These are phyloP conservation scores for Turritopsis rubra DNA, from an alignment of 30 jellyfish, hydroid and myxozoan genomes.

Conservation along the genomic window DNA sequence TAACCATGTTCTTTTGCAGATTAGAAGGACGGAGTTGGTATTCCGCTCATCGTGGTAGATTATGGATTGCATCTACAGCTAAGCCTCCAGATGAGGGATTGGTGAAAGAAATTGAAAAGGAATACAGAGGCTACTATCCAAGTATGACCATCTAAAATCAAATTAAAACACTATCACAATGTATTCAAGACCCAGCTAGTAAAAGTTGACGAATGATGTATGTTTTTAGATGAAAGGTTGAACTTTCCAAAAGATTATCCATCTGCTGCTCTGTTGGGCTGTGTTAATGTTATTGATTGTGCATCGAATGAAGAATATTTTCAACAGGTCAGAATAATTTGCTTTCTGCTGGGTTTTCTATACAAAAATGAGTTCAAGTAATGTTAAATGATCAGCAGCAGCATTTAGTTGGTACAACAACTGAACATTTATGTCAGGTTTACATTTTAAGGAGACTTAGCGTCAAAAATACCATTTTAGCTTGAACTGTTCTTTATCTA, in stretches of 20 bases:
- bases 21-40: slow-evolving; percentile 98
- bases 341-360: neutral
- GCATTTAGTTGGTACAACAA: neutral
- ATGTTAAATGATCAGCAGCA: neutral
- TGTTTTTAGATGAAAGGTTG: slow-evolving; percentile 17
- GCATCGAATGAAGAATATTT: slow-evolving; percentile 71
- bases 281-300: slow-evolving; percentile 91
- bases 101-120: slow-evolving; percentile 47
- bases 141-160: neutral
- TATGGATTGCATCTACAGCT: slow-evolving; percentile 98
- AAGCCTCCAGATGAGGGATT: slow-evolving; percentile 62
- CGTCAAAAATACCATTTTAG: too few species aligned
- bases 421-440: too few species aligned
- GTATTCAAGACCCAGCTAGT: neutral
- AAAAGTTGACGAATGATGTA: neutral
- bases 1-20: too few species aligned
- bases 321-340: slow-evolving; percentile 40
- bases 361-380: neutral
- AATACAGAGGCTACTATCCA: slow-evolving; percentile 41
- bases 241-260: slow-evolving; percentile 93
- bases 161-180: neutral
- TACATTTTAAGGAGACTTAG: too few species aligned
- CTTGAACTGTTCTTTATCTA: too few species aligned
- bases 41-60: slow-evolving; percentile 93
- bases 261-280: slow-evolving; percentile 76